Conservation (phyloP, 1,140 invertebrate genomes). For the Pararge aegeria region DNA sequence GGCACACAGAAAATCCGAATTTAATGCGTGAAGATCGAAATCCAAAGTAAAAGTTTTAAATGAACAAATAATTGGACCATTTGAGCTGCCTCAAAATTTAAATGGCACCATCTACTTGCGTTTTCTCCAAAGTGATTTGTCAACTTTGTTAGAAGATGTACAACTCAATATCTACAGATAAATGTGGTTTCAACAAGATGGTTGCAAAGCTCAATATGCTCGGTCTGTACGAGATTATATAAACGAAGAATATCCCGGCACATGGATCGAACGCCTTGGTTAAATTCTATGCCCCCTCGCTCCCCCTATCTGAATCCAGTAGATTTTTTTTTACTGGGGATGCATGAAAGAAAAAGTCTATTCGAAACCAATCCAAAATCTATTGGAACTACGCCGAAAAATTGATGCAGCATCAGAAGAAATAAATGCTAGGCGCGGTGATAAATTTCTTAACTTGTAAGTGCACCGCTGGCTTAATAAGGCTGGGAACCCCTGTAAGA, state of each 20-base stretch:
- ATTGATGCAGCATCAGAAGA: neutral
- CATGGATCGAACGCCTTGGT: constrained; percentile 64
- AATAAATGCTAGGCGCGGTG: neutral
- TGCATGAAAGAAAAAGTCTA: constrained; percentile 9
- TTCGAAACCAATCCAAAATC: neutral
- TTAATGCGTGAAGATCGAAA: constrained; percentile 4
- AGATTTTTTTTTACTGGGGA: constrained; percentile 71
- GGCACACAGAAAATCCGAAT: neutral
- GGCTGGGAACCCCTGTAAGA: no score
- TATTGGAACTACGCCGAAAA: constrained; percentile 5
- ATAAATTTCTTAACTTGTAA: no score
- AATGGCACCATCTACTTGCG: constrained; percentile 25
- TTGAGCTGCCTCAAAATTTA: constrained; percentile 2
- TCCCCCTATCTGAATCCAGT: constrained; percentile 62
- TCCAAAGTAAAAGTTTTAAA: neutral
- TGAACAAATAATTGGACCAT: neutral
- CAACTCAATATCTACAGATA: constrained; percentile 21
- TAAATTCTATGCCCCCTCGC: constrained; percentile 59
- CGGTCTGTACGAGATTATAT: constrained; percentile 32
- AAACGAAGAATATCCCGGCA: constrained; percentile 49
- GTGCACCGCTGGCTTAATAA: no score
- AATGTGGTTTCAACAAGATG: constrained; percentile 26
- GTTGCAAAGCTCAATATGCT: neutral
- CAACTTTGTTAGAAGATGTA: constrained; percentile 23
- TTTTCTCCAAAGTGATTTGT: constrained; percentile 31